Evolutionary conservation across 2,113 vertebrate genomes (phyloP).

Genomic region (Sula dactylatra): DNA sequence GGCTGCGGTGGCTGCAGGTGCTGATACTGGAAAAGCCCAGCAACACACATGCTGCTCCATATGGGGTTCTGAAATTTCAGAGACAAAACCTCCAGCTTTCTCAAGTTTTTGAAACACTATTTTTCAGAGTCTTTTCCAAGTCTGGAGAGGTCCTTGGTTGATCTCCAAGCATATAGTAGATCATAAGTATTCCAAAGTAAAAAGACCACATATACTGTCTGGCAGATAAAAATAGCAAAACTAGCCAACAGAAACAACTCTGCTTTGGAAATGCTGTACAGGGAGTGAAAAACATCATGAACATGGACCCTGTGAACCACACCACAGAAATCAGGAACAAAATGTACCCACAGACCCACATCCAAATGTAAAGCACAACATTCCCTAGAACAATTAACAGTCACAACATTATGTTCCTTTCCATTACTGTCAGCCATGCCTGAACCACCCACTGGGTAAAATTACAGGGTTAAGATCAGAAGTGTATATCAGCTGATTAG

Average conservation of each 20-base stretch:
- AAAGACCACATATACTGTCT: not conserved
- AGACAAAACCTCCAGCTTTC: not conserved
- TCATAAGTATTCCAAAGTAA: not conserved
- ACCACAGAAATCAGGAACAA: not conserved
- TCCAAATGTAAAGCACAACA: not conserved
- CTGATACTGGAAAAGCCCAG: not conserved
- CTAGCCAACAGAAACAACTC: not conserved
- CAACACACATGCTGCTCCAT: fast-evolving
- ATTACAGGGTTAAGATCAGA: not conserved
- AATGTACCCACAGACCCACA: not conserved
- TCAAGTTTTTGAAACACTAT: not conserved
- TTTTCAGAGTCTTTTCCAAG: not conserved
- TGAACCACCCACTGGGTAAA: constrained; percentile 30
- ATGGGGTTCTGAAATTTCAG: not conserved
- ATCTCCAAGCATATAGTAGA: not conserved
- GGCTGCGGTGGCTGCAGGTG: not conserved
- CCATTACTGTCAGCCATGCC: not conserved
- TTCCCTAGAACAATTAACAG: constrained; percentile 9
- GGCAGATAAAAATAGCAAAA: not conserved
- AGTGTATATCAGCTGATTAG: not conserved
- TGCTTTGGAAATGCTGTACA: not conserved
- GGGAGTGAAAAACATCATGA: not conserved
- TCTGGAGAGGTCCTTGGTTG: not conserved
- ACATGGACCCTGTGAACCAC: not conserved
- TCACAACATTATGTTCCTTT: not conserved